Percentiles rank a stretch among this genome's conserved stretches.
Evolutionary conservation across 2,888 invertebrate genomes (phyloP).

Genomic region (Iselma pallidipennis): DNA sequence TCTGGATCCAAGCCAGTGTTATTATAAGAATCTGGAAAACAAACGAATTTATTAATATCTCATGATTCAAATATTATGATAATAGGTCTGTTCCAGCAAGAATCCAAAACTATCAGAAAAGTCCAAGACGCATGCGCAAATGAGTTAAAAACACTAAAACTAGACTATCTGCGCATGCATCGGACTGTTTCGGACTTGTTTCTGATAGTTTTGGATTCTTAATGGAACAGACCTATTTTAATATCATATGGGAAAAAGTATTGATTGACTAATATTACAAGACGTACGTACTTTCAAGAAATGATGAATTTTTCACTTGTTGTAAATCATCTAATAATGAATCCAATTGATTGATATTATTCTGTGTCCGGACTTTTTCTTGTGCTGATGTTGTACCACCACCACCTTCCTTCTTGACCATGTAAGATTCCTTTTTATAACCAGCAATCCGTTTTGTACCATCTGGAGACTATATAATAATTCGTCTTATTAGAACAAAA

Average conservation of each 20-base stretch:
- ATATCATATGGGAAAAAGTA: too few species aligned
- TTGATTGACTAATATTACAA: too few species aligned
- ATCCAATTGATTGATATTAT: conserved; percentile 77
- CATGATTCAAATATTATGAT: conserved; percentile 10
- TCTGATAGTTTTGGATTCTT: too few species aligned
- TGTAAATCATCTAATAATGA: conserved; percentile 75
- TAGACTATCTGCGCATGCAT: too few species aligned
- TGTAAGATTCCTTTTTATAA: conserved; percentile 53
- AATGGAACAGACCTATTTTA: too few species aligned
- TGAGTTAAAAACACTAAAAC: too few species aligned
- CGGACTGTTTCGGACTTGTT: too few species aligned
- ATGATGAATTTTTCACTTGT: conserved; percentile 52
- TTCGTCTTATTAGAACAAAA: conserved; percentile 6
- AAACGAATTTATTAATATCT: conserved; percentile 37
- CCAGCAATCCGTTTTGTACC: conserved; percentile 50
- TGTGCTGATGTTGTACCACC: conserved; percentile 36
- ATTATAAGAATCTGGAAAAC: conserved; percentile 51
- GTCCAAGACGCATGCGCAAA: too few species aligned
- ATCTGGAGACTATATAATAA: conserved; percentile 51
- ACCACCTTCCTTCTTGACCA: conserved; percentile 45
- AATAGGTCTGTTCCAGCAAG: too few species aligned
- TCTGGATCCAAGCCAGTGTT: conserved; percentile 51
- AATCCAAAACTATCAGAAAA: too few species aligned
- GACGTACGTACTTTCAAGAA: conserved; percentile 34
- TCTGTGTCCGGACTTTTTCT: conserved; percentile 51